Conservation (phyloP, 2,113 vertebrate species). For the western clawed frog (Xenopus tropicalis) region UCB_Xtro_10.0 CM004451.2:74256001-74256500, state of each 20-base stretch:
- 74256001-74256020: slow-evolving; percentile 85
- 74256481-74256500: too few species aligned
- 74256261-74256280: background rate
- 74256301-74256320: background rate
- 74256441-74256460: too few species aligned
- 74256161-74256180: slow-evolving; percentile 56
- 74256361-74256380: too few species aligned
- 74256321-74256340: too few species aligned
- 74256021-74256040: slow-evolving; percentile 77
- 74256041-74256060: slow-evolving; percentile 74
- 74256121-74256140: slow-evolving; percentile 63
- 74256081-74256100: slow-evolving; percentile 68
- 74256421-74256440: too few species aligned
- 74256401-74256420: too few species aligned
- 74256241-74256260: background rate
- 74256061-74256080: slow-evolving; percentile 72
- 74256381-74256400: too few species aligned
- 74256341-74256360: too few species aligned
- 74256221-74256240: background rate
- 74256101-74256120: slow-evolving; percentile 68
- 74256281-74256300: background rate
- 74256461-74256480: too few species aligned
- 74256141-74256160: slow-evolving; percentile 52
- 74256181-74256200: slow-evolving; percentile 11
- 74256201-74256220: slow-evolving; percentile 20